These are phyloP conservation scores for Gyps fulvus DNA, from an alignment of 2,113 vertebrate genomes.

Conservation along the genomic window DNA sequence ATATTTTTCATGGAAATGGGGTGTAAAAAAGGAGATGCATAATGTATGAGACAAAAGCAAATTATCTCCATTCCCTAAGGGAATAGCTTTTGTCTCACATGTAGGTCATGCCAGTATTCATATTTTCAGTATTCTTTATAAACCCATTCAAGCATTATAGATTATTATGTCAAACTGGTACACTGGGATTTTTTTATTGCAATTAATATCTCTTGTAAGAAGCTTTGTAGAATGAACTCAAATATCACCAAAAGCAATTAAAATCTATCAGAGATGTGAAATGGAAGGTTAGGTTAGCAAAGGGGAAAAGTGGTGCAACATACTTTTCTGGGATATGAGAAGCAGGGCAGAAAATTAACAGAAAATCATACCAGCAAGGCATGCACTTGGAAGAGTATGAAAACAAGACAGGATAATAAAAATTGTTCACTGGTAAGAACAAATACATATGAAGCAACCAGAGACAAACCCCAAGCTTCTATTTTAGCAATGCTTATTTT, in stretches of 20 bases:
- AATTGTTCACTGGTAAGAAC: neutral
- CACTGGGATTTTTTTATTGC: slow-evolving; percentile 34
- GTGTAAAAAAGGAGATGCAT: slow-evolving; percentile 27
- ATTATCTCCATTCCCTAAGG: slow-evolving; percentile 57
- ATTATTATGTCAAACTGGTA: slow-evolving; percentile 57
- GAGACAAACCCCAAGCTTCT: neutral
- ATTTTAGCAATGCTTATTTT: neutral
- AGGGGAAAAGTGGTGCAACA: neutral
- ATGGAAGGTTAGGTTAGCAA: neutral
- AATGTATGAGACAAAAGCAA: slow-evolving; percentile 51
- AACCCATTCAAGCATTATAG: slow-evolving; percentile 41
- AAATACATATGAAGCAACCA: neutral
- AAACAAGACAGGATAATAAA: neutral
- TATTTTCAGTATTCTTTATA: slow-evolving; percentile 52
- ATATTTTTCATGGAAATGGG: slow-evolving; percentile 27
- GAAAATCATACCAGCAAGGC: neutral
- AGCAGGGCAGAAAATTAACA: slow-evolving; percentile 32
- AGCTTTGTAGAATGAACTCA: slow-evolving; percentile 41
- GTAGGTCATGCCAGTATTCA: slow-evolving; percentile 48
- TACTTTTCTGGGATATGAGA: neutral
- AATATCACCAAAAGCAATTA: slow-evolving; percentile 49
- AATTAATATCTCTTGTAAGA: slow-evolving; percentile 57
- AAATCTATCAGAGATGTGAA: slow-evolving; percentile 39
- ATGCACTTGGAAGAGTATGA: neutral
- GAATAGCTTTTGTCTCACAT: slow-evolving; percentile 54